Percentiles rank a stretch among this genome's conserved stretches.
Conservation (phyloP, 2,797 vertebrate genomes). For the Rallus crepitans region DNA sequence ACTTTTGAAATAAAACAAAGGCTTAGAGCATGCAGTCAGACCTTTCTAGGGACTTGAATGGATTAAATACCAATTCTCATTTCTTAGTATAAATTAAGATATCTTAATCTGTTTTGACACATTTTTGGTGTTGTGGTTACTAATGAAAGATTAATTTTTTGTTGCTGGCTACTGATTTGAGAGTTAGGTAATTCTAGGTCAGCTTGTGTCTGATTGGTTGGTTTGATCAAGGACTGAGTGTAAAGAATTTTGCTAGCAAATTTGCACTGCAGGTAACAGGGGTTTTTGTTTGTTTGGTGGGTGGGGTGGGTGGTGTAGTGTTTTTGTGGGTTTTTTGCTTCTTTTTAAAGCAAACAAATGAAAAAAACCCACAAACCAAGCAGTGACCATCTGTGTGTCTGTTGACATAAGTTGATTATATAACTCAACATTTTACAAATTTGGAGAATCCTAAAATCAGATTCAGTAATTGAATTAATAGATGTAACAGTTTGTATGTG, state of each 20-base stretch:
- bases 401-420: fast-evolving
- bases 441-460: neutral
- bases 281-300: no score
- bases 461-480: neutral
- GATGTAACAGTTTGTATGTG: neutral
- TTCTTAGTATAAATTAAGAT: neutral
- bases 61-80: neutral
- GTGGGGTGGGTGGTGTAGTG: no score
- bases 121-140: neutral
- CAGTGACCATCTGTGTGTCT: neutral
- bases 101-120: neutral
- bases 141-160: neutral
- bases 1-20: neutral
- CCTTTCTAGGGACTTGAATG: neutral
- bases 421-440: neutral
- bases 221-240: neutral
- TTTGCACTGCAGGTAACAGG: neutral
- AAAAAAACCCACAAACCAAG: neutral
- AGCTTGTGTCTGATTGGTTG: neutral
- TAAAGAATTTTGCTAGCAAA: neutral
- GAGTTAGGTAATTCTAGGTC: neutral
- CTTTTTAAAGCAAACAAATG: no score
- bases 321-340: no score
- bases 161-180: neutral
- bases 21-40: neutral